Percentiles rank a stretch among this genome's conserved stretches.
These are phyloP conservation scores for Elephantulus edwardii DNA, from an alignment of 2,113 vertebrate genomes.

Conservation along the genomic window DNA sequence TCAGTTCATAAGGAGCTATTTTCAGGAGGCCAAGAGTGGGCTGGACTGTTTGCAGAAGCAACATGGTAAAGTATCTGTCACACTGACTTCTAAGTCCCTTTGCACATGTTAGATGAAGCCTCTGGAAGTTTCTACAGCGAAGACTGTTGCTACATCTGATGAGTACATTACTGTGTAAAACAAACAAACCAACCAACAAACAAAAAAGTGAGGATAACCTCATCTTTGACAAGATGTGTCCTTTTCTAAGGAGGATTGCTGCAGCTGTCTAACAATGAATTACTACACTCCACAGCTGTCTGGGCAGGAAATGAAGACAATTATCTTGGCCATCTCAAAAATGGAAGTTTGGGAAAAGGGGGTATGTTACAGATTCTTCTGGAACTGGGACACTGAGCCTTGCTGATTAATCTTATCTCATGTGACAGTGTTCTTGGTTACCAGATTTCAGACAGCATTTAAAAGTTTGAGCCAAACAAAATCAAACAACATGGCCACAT, in stretches of 20 bases:
- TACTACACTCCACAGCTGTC: constrained; percentile 61
- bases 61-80: constrained; percentile 24
- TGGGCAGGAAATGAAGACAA: constrained; percentile 74
- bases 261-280: constrained; percentile 71
- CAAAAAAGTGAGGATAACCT: constrained; percentile 58
- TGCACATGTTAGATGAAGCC: not conserved
- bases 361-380: constrained; percentile 49
- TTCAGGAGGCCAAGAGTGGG: constrained; percentile 34
- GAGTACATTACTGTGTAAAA: constrained; percentile 44
- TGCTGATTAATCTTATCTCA: constrained; percentile 51
- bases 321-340: constrained; percentile 64
- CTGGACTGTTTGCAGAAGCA: constrained; percentile 47
- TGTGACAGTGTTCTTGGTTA: not conserved
- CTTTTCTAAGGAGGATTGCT: constrained; percentile 56
- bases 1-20: constrained; percentile 49
- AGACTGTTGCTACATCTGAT: constrained; percentile 47
- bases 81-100: constrained; percentile 23
- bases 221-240: constrained; percentile 67
- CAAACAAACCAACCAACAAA: too few species aligned
- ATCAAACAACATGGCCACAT: not conserved
- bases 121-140: constrained; percentile 41
- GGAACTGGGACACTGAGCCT: constrained; percentile 31
- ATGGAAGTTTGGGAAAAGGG: constrained; percentile 41
- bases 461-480: constrained; percentile 21
- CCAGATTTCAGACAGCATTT: constrained; percentile 54